These are phyloP conservation scores for Mobula hypostoma DNA, from an alignment of 2,113 vertebrate species.

Conservation along the genomic window DNA sequence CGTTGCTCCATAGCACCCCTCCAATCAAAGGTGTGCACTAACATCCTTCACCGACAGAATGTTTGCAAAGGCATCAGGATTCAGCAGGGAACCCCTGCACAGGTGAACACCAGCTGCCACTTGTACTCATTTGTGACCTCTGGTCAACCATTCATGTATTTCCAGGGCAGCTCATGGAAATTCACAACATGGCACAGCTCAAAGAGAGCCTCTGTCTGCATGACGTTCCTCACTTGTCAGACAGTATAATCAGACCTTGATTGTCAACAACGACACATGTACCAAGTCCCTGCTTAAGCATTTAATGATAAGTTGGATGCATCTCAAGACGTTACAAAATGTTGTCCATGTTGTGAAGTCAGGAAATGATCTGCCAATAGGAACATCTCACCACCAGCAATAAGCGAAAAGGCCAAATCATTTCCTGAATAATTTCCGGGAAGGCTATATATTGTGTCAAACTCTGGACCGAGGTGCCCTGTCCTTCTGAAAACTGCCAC, in stretches of 20 bases:
- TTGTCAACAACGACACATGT: neutral
- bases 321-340: too few relatives aligned
- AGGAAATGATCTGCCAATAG: neutral
- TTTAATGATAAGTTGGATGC: too few relatives aligned
- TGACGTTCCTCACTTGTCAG: neutral
- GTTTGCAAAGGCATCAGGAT: neutral
- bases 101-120: neutral
- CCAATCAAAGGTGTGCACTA: neutral
- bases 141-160: neutral
- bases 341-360: neutral
- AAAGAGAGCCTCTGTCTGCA: neutral
- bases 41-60: neutral
- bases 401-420: neutral
- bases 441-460: neutral
- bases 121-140: neutral
- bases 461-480: neutral
- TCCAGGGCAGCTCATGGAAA: neutral
- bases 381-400: neutral
- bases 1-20: neutral
- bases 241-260: neutral
- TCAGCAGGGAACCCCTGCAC: neutral
- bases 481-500: neutral
- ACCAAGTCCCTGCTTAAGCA: neutral
- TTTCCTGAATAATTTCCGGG: neutral
- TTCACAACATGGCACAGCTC: neutral